phyloP scores from a whole-genome alignment of 2,888 invertebrate species.

The Mycalesis mineus region DNA sequence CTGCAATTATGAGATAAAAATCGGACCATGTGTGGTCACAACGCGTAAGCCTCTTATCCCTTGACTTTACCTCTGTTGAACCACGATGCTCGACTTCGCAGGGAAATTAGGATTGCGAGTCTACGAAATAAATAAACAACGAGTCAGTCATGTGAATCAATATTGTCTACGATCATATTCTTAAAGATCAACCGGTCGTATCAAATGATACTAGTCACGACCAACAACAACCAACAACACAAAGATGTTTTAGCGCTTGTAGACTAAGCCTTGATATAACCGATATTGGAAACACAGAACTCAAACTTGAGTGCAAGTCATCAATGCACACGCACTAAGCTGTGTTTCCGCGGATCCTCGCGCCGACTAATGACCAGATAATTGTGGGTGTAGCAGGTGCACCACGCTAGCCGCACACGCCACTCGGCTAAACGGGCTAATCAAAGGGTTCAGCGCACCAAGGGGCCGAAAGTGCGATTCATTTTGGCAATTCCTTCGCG shows the following conservation, averaged over 20 bases:
- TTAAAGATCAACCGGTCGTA: too few relatives aligned
- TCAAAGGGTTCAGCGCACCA: slow-evolving; percentile 8
- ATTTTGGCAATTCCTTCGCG: slow-evolving; percentile 6
- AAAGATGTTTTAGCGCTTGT: too few relatives aligned
- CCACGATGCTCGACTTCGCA: slow-evolving; percentile 23
- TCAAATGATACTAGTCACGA: too few relatives aligned
- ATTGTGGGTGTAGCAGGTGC: slow-evolving; percentile 62
- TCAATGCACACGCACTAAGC: slow-evolving; percentile 45
- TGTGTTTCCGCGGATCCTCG: slow-evolving; percentile 48
- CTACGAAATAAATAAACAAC: too few relatives aligned
- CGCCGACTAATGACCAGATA: slow-evolving; percentile 63
- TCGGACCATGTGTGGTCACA: slow-evolving; percentile 49
- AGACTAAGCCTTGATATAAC: too few relatives aligned
- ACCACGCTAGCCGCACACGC: slow-evolving; percentile 66
- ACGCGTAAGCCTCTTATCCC: slow-evolving; percentile 30
- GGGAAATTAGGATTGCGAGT: neutral
- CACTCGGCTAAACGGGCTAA: slow-evolving; percentile 30
- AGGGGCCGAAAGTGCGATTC: neutral
- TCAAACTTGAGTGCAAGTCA: too few relatives aligned
- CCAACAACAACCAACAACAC: too few relatives aligned
- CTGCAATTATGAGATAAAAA: slow-evolving; percentile 70
- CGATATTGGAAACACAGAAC: slow-evolving; percentile 7
- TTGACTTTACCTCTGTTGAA: slow-evolving; percentile 21
- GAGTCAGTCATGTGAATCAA: too few relatives aligned
- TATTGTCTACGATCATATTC: too few relatives aligned